Conservation (phyloP, 2,113 vertebrate species). For the Sula dactylatra region DNA sequence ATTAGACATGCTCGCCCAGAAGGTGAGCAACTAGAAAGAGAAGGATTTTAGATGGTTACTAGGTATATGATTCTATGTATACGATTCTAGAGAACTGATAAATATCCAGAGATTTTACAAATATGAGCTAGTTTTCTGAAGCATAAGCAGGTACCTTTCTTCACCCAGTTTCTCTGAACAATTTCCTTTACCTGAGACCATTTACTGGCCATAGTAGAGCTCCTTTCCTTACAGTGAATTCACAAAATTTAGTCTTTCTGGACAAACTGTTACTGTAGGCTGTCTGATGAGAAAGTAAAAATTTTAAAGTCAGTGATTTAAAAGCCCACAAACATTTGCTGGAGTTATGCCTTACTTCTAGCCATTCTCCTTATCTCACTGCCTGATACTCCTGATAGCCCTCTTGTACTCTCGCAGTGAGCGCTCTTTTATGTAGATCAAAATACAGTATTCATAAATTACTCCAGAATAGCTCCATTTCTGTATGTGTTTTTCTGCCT, state of each 20-base stretch:
- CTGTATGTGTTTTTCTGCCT: not conserved
- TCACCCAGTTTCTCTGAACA: not conserved
- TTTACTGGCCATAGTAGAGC: not conserved
- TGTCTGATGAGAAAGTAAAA: not conserved
- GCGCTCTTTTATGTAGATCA: not conserved
- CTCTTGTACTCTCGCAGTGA: not conserved
- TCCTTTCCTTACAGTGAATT: not conserved
- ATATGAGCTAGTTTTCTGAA: not conserved
- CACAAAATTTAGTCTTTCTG: not conserved
- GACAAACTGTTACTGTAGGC: not conserved
- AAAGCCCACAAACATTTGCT: not conserved
- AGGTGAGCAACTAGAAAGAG: not conserved
- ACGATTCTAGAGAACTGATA: not conserved
- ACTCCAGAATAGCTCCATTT: not conserved
- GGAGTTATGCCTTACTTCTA: not conserved
- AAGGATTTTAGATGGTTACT: not conserved
- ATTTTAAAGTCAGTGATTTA: not conserved
- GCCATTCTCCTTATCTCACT: not conserved
- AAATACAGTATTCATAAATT: not conserved
- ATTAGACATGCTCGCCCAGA: not conserved
- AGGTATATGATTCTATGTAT: not conserved
- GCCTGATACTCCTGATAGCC: not conserved
- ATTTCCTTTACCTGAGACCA: not conserved
- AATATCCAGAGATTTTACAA: not conserved
- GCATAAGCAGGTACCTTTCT: not conserved